Base-by-base conservation (phyloP, 37 sponge, comb jelly and placozoan genomes). In the Beroe ovata region DNA sequence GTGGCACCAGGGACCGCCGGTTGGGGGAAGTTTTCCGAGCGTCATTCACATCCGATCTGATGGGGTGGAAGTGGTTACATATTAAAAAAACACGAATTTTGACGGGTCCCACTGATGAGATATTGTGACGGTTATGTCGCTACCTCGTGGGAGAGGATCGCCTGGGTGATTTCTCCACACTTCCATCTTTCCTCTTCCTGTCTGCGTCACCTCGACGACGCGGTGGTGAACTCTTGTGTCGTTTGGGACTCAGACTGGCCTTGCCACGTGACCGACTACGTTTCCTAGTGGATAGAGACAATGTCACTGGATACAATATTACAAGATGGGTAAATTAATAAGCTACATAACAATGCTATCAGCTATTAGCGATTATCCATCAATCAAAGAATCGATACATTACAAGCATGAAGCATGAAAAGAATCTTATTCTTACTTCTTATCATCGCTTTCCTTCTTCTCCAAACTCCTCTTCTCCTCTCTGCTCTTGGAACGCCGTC, bases 201-300 rank as follows among this genome's bases (percentile, higher is more conserved):
- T 11, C 69, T 30, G 29, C 30, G 16, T 18, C 69, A 6, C 36
- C 36, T 8, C 34, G 32, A 11, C 69, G 69, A 26, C 63, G 4
- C 8, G 63, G 63, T 6, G 63, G 21, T 3, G 36, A 14, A 47
- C 54, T 11, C 37, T 66, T 66, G 35, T 66, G 69, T 4, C 69
- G 69, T 16, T 66, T 66, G 32, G 69, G 69, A 66, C 69, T 66
- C 8, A 66, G 36, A 30, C 69, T 66, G 35, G 69, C 8, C 69
- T 66, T 66, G 14, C 32, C 23, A 2, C 2, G 69, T 1, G 69
- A 66, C 16, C 69, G 28, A 37, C 69, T 66, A 1, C 69, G 33
- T 29, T 66, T 66, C 37, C 69, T 66, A 16, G 69, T 29, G 16
- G 69, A 29, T 29, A n/a, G n/a, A n/a, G n/a, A n/a, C n/a, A n/a